A percentile compares a stretch with the other conserved stretches of the same genome.
Conservation (phyloP, 2,113 vertebrate genomes). For the Bujurquina vittata region DNA sequence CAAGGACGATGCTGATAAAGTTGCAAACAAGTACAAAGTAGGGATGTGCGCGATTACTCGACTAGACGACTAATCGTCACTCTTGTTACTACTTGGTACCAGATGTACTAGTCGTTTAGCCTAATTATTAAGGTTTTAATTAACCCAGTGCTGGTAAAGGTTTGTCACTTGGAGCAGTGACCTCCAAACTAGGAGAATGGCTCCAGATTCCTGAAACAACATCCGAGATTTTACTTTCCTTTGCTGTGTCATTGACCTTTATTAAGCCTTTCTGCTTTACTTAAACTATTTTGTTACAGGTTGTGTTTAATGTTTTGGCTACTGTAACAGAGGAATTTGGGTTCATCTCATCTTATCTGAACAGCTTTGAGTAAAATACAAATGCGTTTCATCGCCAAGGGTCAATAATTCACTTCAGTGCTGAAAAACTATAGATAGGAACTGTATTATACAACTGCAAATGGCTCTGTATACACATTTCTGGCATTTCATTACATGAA, state of each 20-base stretch:
- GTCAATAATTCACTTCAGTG: neutral
- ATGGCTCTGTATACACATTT: neutral
- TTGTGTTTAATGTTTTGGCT: neutral
- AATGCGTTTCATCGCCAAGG: neutral
- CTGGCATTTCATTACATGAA: neutral
- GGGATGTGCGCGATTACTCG: too few relatives aligned
- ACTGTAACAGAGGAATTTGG: neutral
- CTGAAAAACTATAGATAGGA: neutral
- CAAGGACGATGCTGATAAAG: too few relatives aligned
- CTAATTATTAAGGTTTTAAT: too few relatives aligned
- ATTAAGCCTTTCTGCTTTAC: neutral
- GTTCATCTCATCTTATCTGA: fast-evolving
- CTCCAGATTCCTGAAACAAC: too few relatives aligned
- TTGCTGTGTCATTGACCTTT: neutral
- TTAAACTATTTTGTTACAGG: neutral
- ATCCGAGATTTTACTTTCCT: neutral
- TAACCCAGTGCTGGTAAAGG: too few relatives aligned
- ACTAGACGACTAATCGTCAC: too few relatives aligned
- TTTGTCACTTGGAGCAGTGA: too few relatives aligned
- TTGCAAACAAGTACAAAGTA: too few relatives aligned
- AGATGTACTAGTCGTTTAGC: too few relatives aligned
- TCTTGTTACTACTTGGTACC: too few relatives aligned
- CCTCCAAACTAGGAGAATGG: too few relatives aligned
- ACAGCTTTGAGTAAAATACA: neutral
- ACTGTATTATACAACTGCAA: neutral